Conservation (phyloP, 2,888 invertebrate species). For the Xiphydria camelus region DNA sequence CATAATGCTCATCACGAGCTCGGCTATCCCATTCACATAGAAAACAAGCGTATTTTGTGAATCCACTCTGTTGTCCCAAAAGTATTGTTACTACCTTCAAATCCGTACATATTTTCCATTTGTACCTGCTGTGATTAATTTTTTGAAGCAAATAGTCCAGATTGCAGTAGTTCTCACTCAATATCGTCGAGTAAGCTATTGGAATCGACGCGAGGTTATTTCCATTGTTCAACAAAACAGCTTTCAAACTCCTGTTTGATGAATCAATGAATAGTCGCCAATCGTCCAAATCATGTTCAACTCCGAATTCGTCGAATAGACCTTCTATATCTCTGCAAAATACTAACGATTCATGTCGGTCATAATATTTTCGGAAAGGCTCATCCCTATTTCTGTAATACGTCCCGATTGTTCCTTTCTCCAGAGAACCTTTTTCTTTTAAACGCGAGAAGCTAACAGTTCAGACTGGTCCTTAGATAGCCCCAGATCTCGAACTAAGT, state of each 20-base stretch:
- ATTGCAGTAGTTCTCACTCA: conserved; percentile 31
- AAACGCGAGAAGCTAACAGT: too few species aligned
- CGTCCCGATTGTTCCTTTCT: too few species aligned
- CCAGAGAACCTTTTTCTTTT: too few species aligned
- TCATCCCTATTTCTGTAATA: too few species aligned
- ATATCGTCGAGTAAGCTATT: conserved; percentile 30
- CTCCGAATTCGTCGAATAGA: conserved; percentile 10
- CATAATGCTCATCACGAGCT: conserved; percentile 30
- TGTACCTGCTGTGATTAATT: conserved; percentile 27
- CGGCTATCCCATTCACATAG: conserved; percentile 36
- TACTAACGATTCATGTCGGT: conserved; percentile 7
- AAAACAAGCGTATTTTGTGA: too few species aligned
- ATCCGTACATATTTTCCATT: conserved; percentile 31
- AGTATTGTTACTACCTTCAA: conserved; percentile 31
- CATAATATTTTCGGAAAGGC: too few species aligned
- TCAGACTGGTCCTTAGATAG: too few species aligned
- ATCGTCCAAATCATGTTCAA: conserved; percentile 23
- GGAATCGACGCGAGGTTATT: conserved; percentile 43
- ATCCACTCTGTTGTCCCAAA: conserved; percentile 35
- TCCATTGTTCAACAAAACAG: conserved; percentile 32
- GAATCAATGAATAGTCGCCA: conserved; percentile 39
- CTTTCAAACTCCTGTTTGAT: conserved; percentile 35
- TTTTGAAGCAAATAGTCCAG: conserved; percentile 20
- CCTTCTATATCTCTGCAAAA: conserved; percentile 16
- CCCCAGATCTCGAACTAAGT: too few species aligned